Conservation (phyloP, 2,113 vertebrate species). For the Psittacula cyanocephala region DNA sequence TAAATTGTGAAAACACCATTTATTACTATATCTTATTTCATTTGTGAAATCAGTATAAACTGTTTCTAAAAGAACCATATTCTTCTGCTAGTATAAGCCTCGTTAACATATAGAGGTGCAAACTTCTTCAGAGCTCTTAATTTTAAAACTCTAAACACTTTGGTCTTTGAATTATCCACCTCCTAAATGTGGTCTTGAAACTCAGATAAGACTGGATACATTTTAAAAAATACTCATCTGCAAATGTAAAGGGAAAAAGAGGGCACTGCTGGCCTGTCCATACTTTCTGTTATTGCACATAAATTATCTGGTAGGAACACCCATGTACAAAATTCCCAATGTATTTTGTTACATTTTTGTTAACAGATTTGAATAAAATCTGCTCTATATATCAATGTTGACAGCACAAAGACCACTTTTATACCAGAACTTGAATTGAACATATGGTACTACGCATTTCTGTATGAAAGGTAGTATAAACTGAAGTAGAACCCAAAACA, state of each 20-base stretch:
- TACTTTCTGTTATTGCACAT: not conserved
- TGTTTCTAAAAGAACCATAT: not conserved
- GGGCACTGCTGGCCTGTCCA: not conserved
- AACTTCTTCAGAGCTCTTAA: not conserved
- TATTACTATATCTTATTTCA: not conserved
- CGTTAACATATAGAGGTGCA: not conserved
- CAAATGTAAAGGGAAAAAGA: not conserved
- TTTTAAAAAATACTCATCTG: not conserved
- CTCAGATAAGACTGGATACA: accelerated
- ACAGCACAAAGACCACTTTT: not conserved
- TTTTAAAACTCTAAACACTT: not conserved
- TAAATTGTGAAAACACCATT: not conserved
- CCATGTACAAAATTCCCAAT: not conserved
- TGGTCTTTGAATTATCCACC: not conserved
- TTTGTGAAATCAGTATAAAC: not conserved
- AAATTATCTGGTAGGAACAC: not conserved
- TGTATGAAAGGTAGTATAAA: not conserved
- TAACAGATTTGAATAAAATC: not conserved
- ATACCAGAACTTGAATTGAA: not conserved
- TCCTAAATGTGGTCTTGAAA: not conserved
- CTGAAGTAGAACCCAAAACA: not conserved
- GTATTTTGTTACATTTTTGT: not conserved
- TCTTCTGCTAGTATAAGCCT: not conserved
- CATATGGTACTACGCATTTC: not conserved
- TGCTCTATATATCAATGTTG: not conserved